Percentiles rank a stretch among this genome's conserved stretches.
Conservation (phyloP, 1,140 invertebrate species). For the Oppia nitens region DNA sequence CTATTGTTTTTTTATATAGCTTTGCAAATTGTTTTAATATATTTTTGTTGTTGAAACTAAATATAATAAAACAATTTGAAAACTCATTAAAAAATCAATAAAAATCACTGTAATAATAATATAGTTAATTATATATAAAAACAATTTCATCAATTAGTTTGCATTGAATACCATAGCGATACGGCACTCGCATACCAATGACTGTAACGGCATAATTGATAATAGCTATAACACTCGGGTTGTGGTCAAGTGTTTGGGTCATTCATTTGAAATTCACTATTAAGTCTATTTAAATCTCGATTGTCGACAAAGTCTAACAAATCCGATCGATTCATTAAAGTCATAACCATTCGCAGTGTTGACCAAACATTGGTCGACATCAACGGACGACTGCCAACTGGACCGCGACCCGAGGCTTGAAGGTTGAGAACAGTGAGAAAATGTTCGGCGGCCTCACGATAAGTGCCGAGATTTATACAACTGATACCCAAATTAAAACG, state of each 20-base stretch:
- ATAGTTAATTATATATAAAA: too few relatives aligned
- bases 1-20: too few relatives aligned
- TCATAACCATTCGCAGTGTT: conserved; percentile 72
- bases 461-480: conserved; percentile 86
- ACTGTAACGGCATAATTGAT: neutral
- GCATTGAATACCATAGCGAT: neutral
- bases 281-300: conserved; percentile 33
- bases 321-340: conserved; percentile 64
- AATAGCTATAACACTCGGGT: neutral
- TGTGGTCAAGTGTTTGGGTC: neutral
- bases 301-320: conserved; percentile 54
- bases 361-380: conserved; percentile 93
- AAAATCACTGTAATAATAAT: too few relatives aligned
- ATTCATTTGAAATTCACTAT: conserved; percentile 28
- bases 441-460: conserved; percentile 89
- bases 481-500: conserved; percentile 95
- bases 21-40: too few relatives aligned
- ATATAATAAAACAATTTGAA: too few relatives aligned
- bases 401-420: conserved; percentile 52
- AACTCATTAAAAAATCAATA: too few relatives aligned
- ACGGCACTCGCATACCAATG: neutral
- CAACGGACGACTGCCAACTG: conserved; percentile 24
- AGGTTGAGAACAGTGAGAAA: conserved; percentile 80
- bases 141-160: neutral
- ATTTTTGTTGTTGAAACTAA: too few relatives aligned